Conservation (phyloP, 2,797 vertebrate genomes). For the Pitangus sulphuratus region DNA sequence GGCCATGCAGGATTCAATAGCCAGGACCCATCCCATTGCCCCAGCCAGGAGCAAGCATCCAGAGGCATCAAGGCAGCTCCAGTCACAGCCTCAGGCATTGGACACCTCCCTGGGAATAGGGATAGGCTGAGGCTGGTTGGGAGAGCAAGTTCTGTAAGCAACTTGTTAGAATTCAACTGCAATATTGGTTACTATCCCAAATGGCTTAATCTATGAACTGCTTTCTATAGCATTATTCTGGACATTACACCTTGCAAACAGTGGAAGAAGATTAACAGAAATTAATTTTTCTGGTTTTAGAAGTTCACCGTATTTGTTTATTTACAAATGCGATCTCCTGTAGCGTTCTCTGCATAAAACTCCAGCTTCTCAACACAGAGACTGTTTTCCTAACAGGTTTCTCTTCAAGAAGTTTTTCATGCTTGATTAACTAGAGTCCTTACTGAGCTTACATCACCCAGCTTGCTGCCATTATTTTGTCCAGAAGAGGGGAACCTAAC, state of each 20-base stretch:
- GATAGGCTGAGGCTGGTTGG: not conserved
- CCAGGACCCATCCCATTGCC: not conserved
- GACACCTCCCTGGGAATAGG: rapidly evolving
- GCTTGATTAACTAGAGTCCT: not conserved
- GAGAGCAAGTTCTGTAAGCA: not conserved
- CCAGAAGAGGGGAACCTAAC: not conserved
- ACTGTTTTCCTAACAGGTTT: not conserved
- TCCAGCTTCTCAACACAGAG: not conserved
- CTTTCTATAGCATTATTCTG: not conserved
- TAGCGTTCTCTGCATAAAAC: not conserved
- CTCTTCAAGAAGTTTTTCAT: not conserved
- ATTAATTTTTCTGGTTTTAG: not conserved
- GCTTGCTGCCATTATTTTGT: not conserved
- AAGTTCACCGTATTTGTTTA: not conserved
- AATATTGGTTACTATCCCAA: not conserved
- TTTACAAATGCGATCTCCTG: not conserved
- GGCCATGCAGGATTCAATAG: not conserved
- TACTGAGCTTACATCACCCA: not conserved
- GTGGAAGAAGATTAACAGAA: not conserved
- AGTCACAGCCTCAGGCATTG: not conserved
- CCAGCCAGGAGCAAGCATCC: not conserved
- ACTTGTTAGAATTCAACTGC: not conserved
- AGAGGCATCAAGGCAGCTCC: not conserved
- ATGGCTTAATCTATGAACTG: not conserved
- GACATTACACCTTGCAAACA: not conserved